Evolutionary conservation across 2,888 invertebrate genomes (phyloP).

Genomic region (Aporophyla nigra): DNA sequence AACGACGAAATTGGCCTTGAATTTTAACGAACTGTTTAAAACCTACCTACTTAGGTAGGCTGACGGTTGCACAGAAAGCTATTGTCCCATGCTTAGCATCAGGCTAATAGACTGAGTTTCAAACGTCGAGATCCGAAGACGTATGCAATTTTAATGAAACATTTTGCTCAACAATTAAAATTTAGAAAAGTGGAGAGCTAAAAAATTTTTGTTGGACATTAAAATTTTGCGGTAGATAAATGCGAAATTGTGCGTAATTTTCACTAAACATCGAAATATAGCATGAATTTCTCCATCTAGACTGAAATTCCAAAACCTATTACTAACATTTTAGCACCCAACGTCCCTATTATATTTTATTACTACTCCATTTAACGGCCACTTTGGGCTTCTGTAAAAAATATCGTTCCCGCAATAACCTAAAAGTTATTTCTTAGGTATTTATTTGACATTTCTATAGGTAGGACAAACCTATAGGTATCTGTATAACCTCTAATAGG

Average conservation of each 20-base stretch:
- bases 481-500: too few species aligned
- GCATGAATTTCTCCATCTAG: background rate
- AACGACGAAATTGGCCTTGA: background rate
- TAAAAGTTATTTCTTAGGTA: conserved; percentile 20
- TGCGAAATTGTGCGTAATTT: background rate
- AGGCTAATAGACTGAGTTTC: too few species aligned
- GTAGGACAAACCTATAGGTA: too few species aligned
- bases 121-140: too few species aligned
- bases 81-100: too few species aligned
- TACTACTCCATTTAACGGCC: conserved; percentile 26
- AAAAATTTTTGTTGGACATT: background rate
- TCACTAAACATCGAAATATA: background rate
- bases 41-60: too few species aligned
- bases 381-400: conserved; percentile 39
- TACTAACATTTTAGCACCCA: conserved; percentile 22
- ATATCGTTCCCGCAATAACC: conserved; percentile 30
- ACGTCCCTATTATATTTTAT: conserved; percentile 31
- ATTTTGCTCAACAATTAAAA: background rate
- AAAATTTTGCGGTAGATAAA: background rate
- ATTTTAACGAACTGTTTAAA: background rate
- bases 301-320: conserved; percentile 14
- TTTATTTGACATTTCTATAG: background rate
- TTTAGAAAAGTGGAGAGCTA: background rate
- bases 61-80: too few species aligned
- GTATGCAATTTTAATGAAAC: background rate